Evolutionary conservation across 64 coral and sea anemone genomes (phyloP).

Genomic region (Montipora efflorescens): DNA sequence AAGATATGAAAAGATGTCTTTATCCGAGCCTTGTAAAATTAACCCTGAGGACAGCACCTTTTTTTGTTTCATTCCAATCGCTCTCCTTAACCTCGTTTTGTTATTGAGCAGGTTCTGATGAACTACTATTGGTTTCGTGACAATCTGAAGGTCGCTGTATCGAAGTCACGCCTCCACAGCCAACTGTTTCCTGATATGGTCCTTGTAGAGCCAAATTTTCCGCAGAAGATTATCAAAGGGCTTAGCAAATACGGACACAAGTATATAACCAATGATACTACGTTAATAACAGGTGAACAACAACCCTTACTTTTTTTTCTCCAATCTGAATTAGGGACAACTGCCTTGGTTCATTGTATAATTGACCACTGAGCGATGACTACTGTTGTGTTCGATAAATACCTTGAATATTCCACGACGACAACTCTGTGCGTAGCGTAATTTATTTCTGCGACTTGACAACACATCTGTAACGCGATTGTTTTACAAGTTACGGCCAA

Average conservation of each 20-base stretch:
- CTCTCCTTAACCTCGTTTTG: background rate
- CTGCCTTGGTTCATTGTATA: too few species aligned
- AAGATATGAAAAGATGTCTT: too few species aligned
- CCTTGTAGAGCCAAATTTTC: constrained; percentile 83
- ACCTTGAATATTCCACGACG: too few species aligned
- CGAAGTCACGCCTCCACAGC: constrained; percentile 77
- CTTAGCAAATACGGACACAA: constrained; percentile 70
- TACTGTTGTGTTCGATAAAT: too few species aligned
- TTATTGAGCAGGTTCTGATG: constrained; percentile 74
- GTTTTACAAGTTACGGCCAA: too few species aligned
- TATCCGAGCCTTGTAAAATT: too few species aligned
- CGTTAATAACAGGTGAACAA: constrained; percentile 82
- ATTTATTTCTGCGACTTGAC: too few species aligned
- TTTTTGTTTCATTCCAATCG: background rate
- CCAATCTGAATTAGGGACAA: background rate
- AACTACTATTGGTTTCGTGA: constrained; percentile 93
- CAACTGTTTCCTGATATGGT: constrained; percentile 89
- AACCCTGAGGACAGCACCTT: background rate
- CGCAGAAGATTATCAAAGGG: constrained; percentile 54
- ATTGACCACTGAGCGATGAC: too few species aligned
- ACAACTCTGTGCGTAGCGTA: too few species aligned
- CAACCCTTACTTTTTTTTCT: background rate
- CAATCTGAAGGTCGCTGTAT: constrained; percentile 75
- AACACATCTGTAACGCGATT: too few species aligned
- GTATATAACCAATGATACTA: constrained; percentile 77